Percentiles rank a stretch among this genome's conserved stretches.
These are phyloP conservation scores for Zelleria hepariella DNA, from an alignment of 2,888 invertebrate species.

Conservation along the genomic window DNA sequence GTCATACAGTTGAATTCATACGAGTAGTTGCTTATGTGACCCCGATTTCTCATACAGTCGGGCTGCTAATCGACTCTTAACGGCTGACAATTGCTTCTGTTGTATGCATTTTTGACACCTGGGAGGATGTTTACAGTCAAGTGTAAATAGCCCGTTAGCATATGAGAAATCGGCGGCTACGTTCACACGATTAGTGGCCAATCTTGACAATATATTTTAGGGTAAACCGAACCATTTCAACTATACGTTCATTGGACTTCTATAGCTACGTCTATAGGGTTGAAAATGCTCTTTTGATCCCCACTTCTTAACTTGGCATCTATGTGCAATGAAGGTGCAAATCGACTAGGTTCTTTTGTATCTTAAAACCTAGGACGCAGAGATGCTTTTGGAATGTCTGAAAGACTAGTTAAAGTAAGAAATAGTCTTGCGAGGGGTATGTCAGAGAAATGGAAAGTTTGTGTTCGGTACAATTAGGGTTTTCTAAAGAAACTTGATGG, in stretches of 20 bases:
- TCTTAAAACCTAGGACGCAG: neutral
- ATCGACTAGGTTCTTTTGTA: neutral
- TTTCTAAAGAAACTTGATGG: constrained; percentile 38
- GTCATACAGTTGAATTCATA: no score
- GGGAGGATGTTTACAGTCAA: no score
- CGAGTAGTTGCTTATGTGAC: no score
- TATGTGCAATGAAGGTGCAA: neutral
- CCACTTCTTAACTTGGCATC: neutral
- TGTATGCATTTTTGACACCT: no score
- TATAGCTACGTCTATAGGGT: neutral
- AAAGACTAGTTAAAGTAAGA: neutral
- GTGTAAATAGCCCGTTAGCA: no score
- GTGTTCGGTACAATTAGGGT: constrained; percentile 24
- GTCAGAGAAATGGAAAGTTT: constrained; percentile 22
- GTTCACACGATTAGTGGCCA: neutral
- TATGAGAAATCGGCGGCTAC: neutral
- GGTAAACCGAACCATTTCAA: constrained; percentile 20
- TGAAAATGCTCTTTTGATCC: neutral
- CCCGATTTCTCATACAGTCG: no score
- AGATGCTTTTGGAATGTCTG: neutral
- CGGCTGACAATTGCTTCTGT: no score
- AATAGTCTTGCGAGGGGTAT: neutral
- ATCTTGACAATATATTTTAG: constrained; percentile 40
- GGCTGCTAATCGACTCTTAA: no score
- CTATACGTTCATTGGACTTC: constrained; percentile 10